Evolutionary conservation across 2,113 vertebrate genomes (phyloP).

Genomic region (Onychostoma macrolepis): DNA sequence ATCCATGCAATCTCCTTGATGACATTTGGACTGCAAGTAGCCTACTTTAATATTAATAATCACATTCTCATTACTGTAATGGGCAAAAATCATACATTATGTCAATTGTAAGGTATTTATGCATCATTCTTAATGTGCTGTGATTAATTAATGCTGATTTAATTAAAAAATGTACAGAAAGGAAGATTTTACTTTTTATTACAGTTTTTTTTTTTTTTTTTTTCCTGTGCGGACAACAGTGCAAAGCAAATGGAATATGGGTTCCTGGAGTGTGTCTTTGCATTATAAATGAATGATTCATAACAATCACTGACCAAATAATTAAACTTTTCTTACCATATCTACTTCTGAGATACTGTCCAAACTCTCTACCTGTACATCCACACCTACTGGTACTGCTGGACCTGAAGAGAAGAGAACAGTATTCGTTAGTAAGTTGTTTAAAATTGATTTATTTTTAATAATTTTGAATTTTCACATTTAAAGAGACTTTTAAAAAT

Average conservation of each 20-base stretch:
- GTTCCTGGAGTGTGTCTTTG: background rate
- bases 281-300: background rate
- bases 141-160: background rate
- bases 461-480: background rate
- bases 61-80: background rate
- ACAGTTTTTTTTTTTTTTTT: too few relatives aligned
- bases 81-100: background rate
- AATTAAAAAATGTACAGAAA: background rate
- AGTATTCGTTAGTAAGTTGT: background rate
- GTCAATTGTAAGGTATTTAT: background rate
- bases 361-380: slow-evolving; percentile 94
- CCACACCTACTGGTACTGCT: slow-evolving; percentile 92
- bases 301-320: background rate
- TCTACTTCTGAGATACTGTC: slow-evolving; percentile 97
- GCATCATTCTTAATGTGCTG: background rate
- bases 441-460: background rate
- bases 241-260: background rate
- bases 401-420: slow-evolving; percentile 78
- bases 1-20: background rate
- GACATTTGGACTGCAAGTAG: background rate
- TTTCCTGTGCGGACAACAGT: background rate
- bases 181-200: background rate
- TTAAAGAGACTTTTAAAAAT: background rate
- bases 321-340: slow-evolving; percentile 80
- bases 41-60: background rate